phyloP scores from a whole-genome alignment of 2,797 vertebrate genomes.

The Hypotaenidia okinawae region DNA sequence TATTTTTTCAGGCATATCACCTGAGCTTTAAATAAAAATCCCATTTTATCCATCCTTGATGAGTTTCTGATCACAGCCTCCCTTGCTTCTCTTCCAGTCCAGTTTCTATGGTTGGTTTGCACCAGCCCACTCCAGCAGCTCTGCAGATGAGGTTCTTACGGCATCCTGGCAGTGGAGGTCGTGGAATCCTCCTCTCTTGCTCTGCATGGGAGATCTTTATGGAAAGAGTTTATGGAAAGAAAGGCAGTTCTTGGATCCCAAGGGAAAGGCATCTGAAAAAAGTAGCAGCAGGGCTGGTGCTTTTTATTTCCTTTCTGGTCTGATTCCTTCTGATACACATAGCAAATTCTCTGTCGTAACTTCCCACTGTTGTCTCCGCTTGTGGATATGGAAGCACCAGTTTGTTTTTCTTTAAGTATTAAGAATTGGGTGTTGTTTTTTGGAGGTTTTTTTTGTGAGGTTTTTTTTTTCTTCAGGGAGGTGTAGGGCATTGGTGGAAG shows the following conservation, averaged over 20 bases:
- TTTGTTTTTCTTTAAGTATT: constrained; percentile 24
- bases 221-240: not conserved
- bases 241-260: not conserved
- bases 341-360: not conserved
- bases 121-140: not conserved
- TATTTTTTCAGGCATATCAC: not conserved
- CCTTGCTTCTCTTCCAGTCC: not conserved
- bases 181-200: not conserved
- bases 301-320: constrained; percentile 34
- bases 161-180: not conserved
- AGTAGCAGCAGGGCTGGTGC: not conserved
- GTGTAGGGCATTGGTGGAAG: not conserved
- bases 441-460: not conserved
- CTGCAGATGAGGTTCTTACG: not conserved
- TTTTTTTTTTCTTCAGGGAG: not conserved
- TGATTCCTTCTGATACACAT: not conserved
- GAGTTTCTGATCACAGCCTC: not conserved
- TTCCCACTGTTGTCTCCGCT: constrained; percentile 20
- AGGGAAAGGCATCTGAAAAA: not conserved
- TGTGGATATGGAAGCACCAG: not conserved
- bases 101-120: not conserved
- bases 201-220: not conserved
- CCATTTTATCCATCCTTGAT: accelerated
- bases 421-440: not conserved
- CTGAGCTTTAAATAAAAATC: not conserved